Base-by-base conservation (phyloP, 2,113 vertebrate genomes). In the Verasper variegatus region DNA sequence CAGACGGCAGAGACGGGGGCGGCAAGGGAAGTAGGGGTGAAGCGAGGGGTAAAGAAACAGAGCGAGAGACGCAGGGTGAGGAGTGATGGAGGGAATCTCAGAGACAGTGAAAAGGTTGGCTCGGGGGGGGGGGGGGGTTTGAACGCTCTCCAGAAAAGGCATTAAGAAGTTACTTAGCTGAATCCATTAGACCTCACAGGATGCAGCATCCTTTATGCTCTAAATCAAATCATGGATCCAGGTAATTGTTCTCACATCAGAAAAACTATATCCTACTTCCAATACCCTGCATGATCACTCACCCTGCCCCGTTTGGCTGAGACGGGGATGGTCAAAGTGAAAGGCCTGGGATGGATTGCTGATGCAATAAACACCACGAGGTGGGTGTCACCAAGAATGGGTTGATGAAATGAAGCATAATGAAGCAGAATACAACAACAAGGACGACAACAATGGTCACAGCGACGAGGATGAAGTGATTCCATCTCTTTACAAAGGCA, bases 161-260 rank as follows among this genome's bases (percentile, higher is more conserved):
- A 93, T 94, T 93, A 90, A 86, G 85, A 84, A 89, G 85, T 90
- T 90, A 90, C 86, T 89, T 83, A 82, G 69, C 86, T 87, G 83
- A 92, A 91, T 90, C 84, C 85, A 92, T 93, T 90, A 91, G 56
- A 86, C 71, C 80, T 75, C 51, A 51, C 58, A 82, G 81, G 90
- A 90, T 86, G 84, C 69, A 54, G 73, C 71, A 68, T 63, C 80
- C 61, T 78, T 64, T 64, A 70, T 68, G 70, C 84, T 64, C 58
- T 80, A 92, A 92, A 94, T 93, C 87, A 87, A 92, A 94, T 94
- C 83, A 87, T 80, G 80, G 15, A 74, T 78, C 78, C 85, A 87
- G 78, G 78, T 93, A 93, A 94, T 93, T 92, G 90, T 89, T 89
- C 84, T 86, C 83, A 72, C 66, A 86, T 89, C 81, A 74, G 72